Evolutionary conservation across 1,140 invertebrate species (phyloP), one percentile per base, ranked within the genome.

Genomic region (Idris sp.): DNA sequence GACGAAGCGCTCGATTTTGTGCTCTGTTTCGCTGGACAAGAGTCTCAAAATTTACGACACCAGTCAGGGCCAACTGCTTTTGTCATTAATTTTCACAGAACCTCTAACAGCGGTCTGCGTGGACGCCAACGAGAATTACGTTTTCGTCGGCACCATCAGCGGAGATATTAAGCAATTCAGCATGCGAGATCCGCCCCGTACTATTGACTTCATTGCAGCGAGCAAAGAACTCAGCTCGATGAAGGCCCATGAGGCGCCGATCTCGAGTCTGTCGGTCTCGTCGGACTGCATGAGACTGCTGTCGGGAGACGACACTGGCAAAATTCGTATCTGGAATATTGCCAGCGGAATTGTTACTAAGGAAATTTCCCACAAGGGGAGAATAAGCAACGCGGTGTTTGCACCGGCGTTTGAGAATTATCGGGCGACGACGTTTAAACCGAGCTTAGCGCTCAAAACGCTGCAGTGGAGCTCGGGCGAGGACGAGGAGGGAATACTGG

Each of bases 31-130:
- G 0, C 80, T 91, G 36, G 96, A 98, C 82, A 90, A 92, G 78
- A 95, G 93, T 10, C 93, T 92, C 74, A 94, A 93, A 86, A 89
- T 97, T 2, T 97, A 95, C 84, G 92, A 94, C 69, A 79, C 96
- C 6, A 76, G 86, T 5, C 88, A 87, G 31, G 95, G 94, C 22
- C 83, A 86, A 25, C 81, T 94, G 56, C 80, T 97, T 2, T 80
- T 95, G 0, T 93, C 91, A 22, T 78, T 97, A 10, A 88, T 95
- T 0, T 96, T 95, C 86, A 90, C 93, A 71, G 87, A 90, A 30
- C 89, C 91, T 3, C 85, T 97, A 3, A 91, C 90, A 13, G 88
- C 92, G 0, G 89, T 96, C 11, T 84, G 89, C n/a, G 89, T 93
- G 73, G 92, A 96, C 87, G 74, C 86, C 0, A 82, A 90, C 35